These are phyloP conservation scores for Vimba vimba DNA, from an alignment of 2,113 vertebrate genomes.

Conservation along the genomic window DNA sequence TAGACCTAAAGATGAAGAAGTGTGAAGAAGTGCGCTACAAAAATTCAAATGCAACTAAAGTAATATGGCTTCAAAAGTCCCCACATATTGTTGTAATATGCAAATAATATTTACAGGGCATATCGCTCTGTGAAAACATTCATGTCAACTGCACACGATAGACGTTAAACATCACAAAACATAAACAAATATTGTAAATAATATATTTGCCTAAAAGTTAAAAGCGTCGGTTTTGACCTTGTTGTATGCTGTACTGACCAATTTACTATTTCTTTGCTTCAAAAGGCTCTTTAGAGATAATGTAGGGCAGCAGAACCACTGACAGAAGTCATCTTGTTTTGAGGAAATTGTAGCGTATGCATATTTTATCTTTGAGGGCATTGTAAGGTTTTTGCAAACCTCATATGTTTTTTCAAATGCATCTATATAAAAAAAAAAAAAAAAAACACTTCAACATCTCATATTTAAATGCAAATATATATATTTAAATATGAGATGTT, in stretches of 20 bases:
- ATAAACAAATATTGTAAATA: neutral
- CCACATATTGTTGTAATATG: neutral
- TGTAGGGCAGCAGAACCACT: neutral
- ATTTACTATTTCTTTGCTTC: conserved; percentile 1
- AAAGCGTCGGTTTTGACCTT: neutral
- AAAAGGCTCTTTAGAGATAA: neutral
- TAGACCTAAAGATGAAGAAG: neutral
- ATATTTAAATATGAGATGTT: neutral
- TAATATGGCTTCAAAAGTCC: neutral
- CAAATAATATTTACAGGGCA: neutral
- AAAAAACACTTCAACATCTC: no score
- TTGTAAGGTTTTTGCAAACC: neutral
- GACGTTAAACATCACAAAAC: neutral
- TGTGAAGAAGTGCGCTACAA: neutral
- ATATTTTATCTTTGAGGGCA: neutral
- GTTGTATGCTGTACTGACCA: neutral
- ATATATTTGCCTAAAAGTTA: neutral
- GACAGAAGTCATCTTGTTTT: neutral
- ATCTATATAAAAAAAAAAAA: neutral
- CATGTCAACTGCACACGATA: neutral
- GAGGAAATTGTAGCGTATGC: neutral
- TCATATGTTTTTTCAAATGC: neutral
- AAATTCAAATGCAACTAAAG: no score
- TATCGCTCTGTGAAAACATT: neutral
- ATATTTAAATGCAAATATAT: neutral